Evolutionary conservation across 2,888 invertebrate genomes (phyloP).

Genomic region (Gymnocheta viridis): DNA sequence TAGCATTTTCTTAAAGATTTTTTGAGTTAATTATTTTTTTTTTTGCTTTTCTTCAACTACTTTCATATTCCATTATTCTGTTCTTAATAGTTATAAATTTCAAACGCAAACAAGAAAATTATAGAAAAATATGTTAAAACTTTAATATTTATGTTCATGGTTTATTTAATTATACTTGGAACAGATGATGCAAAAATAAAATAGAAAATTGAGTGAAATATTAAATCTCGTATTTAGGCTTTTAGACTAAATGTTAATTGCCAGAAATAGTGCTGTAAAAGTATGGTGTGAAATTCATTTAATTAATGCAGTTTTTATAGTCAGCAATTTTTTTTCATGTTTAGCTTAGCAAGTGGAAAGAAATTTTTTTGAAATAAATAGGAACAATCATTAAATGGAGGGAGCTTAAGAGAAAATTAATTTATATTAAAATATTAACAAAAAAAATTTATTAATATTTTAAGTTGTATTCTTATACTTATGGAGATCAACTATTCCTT

Average conservation of each 20-base stretch:
- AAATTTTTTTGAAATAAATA: neutral
- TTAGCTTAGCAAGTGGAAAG: neutral
- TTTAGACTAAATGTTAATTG: slow-evolving; percentile 49
- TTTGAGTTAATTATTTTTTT: neutral
- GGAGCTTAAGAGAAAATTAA: neutral
- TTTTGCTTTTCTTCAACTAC: neutral
- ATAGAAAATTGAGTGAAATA: neutral
- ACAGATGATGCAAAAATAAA: slow-evolving; percentile 6
- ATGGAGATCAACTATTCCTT: no score
- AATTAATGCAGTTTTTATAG: slow-evolving; percentile 58
- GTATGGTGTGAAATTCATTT: slow-evolving; percentile 37
- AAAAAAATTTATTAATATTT: no score
- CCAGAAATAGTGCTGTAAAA: slow-evolving; percentile 23
- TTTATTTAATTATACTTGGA: neutral
- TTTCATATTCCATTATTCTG: slow-evolving; percentile 4
- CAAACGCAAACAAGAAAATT: slow-evolving; percentile 36
- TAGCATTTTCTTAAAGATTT: neutral
- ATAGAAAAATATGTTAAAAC: slow-evolving; percentile 31
- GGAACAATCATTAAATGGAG: neutral
- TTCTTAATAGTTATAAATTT: slow-evolving; percentile 10
- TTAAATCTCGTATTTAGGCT: slow-evolving; percentile 40
- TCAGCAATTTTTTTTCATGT: neutral
- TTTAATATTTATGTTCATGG: slow-evolving; percentile 11
- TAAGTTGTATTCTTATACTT: no score
- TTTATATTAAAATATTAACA: neutral